phyloP scores from a whole-genome alignment of 2,797 vertebrate species.

The Anolis apletophallus region DNA sequence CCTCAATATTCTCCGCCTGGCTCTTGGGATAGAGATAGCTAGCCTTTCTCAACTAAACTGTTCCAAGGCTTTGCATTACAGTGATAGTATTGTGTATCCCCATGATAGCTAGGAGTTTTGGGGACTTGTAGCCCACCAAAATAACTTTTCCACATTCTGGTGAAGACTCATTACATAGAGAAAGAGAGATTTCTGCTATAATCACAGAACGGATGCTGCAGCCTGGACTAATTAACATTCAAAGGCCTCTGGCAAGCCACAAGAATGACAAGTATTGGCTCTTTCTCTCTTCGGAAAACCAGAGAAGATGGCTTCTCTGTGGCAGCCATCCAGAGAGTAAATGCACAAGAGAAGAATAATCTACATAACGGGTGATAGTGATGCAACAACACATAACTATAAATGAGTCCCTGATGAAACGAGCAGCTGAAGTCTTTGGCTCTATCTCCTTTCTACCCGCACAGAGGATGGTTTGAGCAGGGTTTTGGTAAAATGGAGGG shows the following conservation, averaged over 20 bases:
- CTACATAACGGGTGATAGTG: slow-evolving; percentile 11
- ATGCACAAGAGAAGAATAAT: not conserved
- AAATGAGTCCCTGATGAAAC: slow-evolving; percentile 16
- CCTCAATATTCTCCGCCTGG: too few relatives aligned
- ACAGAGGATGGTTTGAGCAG: slow-evolving; percentile 20
- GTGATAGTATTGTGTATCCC: too few relatives aligned
- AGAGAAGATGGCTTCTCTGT: not conserved
- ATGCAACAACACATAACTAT: not conserved
- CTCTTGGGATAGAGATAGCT: too few relatives aligned
- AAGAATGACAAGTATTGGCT: not conserved
- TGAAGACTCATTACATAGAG: not conserved
- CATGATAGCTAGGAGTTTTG: too few relatives aligned
- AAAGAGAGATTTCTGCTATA: not conserved
- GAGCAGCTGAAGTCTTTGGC: slow-evolving; percentile 12
- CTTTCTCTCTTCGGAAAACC: slow-evolving; percentile 2
- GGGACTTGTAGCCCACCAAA: too few relatives aligned
- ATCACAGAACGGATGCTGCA: not conserved
- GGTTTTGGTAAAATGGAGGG: not conserved
- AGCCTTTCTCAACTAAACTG: too few relatives aligned
- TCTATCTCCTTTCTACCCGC: slow-evolving; percentile 20
- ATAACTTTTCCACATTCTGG: not conserved
- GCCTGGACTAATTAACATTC: not conserved
- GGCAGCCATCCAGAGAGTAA: not conserved
- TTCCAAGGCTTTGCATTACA: too few relatives aligned
- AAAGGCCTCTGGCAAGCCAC: not conserved